Base-by-base conservation (phyloP, 2,797 vertebrate species). In the Pseudochromis fuscus region DNA sequence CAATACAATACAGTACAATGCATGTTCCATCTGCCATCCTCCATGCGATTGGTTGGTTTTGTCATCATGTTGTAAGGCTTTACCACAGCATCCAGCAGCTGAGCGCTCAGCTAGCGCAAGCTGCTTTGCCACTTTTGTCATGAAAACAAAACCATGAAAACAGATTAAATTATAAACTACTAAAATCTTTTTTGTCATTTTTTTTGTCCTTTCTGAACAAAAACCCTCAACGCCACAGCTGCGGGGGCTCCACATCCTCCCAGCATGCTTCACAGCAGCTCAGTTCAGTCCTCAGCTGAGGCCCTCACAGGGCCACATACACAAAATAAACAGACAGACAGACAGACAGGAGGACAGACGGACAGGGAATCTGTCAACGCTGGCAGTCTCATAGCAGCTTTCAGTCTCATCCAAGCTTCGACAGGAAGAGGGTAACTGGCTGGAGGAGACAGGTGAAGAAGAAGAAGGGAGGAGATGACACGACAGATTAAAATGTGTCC, bases 1-100 rank as follows among this genome's bases (percentile, higher is more conserved):
- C 93, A 96, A 95, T 98, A 97, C 96, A 96, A 95, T 97, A 97
- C 96, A 97, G 96, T 98, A 97, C 96, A 96, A 97, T 95, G 95
- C 95, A 97, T 96, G 95, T 96, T 97, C 95, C 94, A 93, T 93
- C 94, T 95, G 94, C 86, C 89, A 65, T 94, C 95, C 94, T 91
- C 87, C 85, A 89, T 87, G 88, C 79, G 66, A 89, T 79, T 87
- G 85, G 75, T 92, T 90, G 89, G 74, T 90, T 92, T 87, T 86
- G 75, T 92, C 95, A 89, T 89, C 95, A 92, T 95, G 94, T 94
- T 93, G 95, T 97, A 97, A 96, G 96, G 96, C 96, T 95, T 92
- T 93, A 93, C 93, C 95, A 95, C 88, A 94, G 94, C 93, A 87
- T 91, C 93, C 91, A 93, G 94, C 94, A 91, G 95, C 92, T 37